Evolutionary conservation across 2,113 vertebrate species (phyloP), one percentile per base, ranked within the genome.

Genomic region (Erinaceus europaeus): DNA sequence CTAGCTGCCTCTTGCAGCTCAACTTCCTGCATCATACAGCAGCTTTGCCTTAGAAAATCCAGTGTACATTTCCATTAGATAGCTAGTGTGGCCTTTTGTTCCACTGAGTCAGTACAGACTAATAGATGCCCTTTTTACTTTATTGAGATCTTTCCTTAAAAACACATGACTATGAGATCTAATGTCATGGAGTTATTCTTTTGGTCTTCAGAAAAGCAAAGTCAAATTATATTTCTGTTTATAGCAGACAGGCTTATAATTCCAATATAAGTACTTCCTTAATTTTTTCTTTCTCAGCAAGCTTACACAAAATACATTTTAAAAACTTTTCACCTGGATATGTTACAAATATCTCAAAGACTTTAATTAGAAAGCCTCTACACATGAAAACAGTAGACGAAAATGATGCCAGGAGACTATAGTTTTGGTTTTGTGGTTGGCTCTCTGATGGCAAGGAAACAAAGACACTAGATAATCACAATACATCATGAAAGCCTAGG

Each of bases 281-380:
- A 84, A 91, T 91, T 94, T 95, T 64, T 76, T n/a, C 52, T 91
- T 84, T 92, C 73, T 91, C 84, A 68, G 74, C 75, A 75, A 72
- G 84, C 64, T n/a, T 90, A 72, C 53, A 81, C 42, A 68, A 55
- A 61, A 38, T 68, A 27, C 44, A 93, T 86, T 86, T 86, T 86
- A 86, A 87, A 89, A 73, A 68, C 21, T 34, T 88, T 53, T 78
- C 90, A 44, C 44, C 44, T 85, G 78, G 72, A 91, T 48, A 53
- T 85, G 61, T 68, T 90, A 67, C 73, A 72, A 75, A 72, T 82
- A 90, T 86, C 55, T 91, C 84, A 93, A 44, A 38, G 50, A 84
- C 50, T 87, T 93, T 91, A 94, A 94, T 95, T 94, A 90, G 38
- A 95, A 91, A 84, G 9, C 75, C 65, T 87, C 81, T 93, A 55